phyloP scores from a whole-genome alignment of 2,888 invertebrate species.

The Plagiodera versicolora region DNA sequence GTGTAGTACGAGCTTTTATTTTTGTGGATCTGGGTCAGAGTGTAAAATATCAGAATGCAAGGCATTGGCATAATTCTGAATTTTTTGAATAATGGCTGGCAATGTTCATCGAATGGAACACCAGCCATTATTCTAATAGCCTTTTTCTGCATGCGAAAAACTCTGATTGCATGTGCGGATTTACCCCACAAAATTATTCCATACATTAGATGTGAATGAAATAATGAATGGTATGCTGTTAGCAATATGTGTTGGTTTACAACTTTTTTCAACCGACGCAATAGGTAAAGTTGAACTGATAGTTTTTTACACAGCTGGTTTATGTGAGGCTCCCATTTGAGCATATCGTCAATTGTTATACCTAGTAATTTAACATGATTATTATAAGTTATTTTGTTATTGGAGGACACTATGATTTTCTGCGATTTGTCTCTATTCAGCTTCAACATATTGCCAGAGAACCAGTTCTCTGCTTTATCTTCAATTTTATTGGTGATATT shows the following conservation, averaged over 20 bases:
- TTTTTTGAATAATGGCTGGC: conserved; percentile 5
- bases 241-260: conserved; percentile 4
- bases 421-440: conserved; percentile 1
- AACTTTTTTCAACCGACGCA: conserved; percentile 2
- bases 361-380: too few species aligned
- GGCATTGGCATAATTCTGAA: background rate
- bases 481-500: too few species aligned
- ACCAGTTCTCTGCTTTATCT: too few species aligned
- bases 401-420: conserved; percentile 1
- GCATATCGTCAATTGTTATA: background rate
- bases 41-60: background rate
- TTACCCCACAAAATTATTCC: conserved; percentile 5
- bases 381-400: background rate
- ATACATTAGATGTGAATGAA: conserved; percentile 5
- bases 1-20: background rate
- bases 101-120: conserved; percentile 4
- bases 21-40: background rate
- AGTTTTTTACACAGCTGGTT: conserved; percentile 7
- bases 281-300: conserved; percentile 7
- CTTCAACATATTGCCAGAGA: background rate
- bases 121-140: background rate
- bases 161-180: background rate
- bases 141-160: conserved; percentile 4
- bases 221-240: background rate
- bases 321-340: conserved; percentile 7